Conservation (phyloP, 2,113 vertebrate genomes). For the Recurvirostra avosetta region DNA sequence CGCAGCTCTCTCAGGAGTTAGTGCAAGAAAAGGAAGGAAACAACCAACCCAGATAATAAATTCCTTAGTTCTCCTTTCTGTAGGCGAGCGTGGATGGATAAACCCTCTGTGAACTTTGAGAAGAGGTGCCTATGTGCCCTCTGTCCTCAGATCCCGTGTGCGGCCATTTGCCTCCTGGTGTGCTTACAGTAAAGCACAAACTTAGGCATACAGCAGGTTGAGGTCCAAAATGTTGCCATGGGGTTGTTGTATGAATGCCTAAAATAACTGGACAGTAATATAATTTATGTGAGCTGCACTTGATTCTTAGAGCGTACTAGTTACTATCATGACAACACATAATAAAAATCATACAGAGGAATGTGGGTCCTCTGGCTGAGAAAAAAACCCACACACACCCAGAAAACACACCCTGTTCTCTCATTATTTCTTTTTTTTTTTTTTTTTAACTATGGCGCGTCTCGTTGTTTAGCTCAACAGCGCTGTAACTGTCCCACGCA, state of each 20-base stretch:
- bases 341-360: not conserved
- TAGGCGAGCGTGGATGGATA: fast-evolving
- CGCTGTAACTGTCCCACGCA: not conserved
- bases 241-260: not conserved
- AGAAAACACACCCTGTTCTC: not conserved
- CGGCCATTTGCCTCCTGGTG: not conserved
- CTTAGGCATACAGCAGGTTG: not conserved
- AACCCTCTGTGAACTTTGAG: not conserved
- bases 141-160: not conserved
- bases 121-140: not conserved
- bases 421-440: not conserved
- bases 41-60: not conserved
- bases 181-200: not conserved
- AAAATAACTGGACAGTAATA: not conserved
- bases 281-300: not conserved
- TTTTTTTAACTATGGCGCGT: not conserved
- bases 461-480: not conserved
- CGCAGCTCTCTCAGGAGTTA: not conserved
- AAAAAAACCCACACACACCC: not conserved
- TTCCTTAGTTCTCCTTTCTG: not conserved
- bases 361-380: not conserved
- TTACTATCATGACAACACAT: not conserved
- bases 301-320: not conserved
- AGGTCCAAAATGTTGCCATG: not conserved
- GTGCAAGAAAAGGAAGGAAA: not conserved